phyloP scores from a whole-genome alignment of 2,113 vertebrate species.

The Laterallus jamaicensis region DNA sequence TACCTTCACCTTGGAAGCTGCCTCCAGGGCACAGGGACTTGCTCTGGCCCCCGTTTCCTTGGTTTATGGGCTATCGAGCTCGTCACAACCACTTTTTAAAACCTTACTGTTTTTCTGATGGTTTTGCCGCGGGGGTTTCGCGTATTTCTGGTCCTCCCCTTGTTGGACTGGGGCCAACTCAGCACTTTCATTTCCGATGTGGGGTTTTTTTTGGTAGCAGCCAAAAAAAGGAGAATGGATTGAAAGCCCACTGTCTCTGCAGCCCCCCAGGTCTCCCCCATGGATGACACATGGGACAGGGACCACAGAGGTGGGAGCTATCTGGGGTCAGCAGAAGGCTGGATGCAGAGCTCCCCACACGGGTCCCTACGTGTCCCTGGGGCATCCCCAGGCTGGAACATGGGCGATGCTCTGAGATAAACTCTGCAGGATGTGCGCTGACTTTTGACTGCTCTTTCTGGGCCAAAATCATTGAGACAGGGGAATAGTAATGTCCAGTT shows the following conservation, averaged over 20 bases:
- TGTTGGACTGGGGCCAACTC: not conserved
- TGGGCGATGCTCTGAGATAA: not conserved
- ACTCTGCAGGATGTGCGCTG: conserved; percentile 40
- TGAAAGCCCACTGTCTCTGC: not conserved
- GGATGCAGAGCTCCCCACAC: fast-evolving
- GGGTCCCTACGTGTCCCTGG: not conserved
- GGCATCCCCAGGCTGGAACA: not conserved
- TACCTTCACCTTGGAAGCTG: not conserved
- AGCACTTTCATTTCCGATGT: not conserved
- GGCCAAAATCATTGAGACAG: conserved; percentile 11
- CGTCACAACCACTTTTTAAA: not conserved
- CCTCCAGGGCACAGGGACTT: not conserved
- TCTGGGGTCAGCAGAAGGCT: not conserved
- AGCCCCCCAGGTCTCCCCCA: not conserved
- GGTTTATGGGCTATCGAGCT: not conserved
- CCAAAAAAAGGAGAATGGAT: not conserved
- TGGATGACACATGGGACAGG: not conserved
- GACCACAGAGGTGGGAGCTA: not conserved
- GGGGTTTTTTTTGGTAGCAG: not conserved
- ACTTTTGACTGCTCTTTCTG: conserved; percentile 33
- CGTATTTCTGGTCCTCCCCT: not conserved
- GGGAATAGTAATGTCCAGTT: conserved; percentile 40
- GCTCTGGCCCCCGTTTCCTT: not conserved
- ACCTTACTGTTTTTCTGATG: not conserved
- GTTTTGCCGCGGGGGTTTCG: not conserved